phyloP scores from a whole-genome alignment of 2,888 invertebrate species.

The Cheilosia vernalis region DNA sequence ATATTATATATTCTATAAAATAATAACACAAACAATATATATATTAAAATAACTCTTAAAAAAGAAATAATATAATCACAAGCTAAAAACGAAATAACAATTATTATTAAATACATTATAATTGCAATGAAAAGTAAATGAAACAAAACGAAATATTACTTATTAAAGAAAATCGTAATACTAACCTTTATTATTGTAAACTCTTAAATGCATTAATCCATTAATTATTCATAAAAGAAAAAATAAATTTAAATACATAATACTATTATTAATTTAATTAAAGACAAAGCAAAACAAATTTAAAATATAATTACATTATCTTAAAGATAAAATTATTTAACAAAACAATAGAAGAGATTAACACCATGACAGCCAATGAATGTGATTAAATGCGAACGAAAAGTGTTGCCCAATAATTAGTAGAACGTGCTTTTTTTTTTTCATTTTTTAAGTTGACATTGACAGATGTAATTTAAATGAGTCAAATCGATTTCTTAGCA shows the following conservation, averaged over 20 bases:
- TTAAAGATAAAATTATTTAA: slow-evolving; percentile 30
- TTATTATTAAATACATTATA: slow-evolving; percentile 53
- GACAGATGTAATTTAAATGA: no score
- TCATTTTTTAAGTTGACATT: no score
- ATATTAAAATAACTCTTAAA: slow-evolving; percentile 24
- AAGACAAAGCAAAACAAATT: slow-evolving; percentile 23
- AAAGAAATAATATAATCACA: slow-evolving; percentile 48
- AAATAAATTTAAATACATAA: slow-evolving; percentile 41
- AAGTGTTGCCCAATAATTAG: background rate
- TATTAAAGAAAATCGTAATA: slow-evolving; percentile 54
- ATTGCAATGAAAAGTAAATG: slow-evolving; percentile 50
- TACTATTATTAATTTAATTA: slow-evolving; percentile 34
- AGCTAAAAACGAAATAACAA: slow-evolving; percentile 47
- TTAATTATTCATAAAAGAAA: slow-evolving; percentile 57
- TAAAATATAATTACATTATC: slow-evolving; percentile 22
- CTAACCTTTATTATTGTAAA: slow-evolving; percentile 71
- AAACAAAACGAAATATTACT: slow-evolving; percentile 45
- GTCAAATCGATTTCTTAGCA: no score
- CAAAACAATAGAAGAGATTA: background rate
- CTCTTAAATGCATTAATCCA: slow-evolving; percentile 63
- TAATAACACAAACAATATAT: slow-evolving; percentile 47
- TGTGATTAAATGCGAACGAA: slow-evolving; percentile 20
- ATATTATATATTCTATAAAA: slow-evolving; percentile 69
- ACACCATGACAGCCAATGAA: slow-evolving; percentile 38
- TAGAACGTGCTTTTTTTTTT: background rate